These are phyloP conservation scores for Zaprionus davidi DNA, from an alignment of 1,140 invertebrate genomes.

Conservation along the genomic window DNA sequence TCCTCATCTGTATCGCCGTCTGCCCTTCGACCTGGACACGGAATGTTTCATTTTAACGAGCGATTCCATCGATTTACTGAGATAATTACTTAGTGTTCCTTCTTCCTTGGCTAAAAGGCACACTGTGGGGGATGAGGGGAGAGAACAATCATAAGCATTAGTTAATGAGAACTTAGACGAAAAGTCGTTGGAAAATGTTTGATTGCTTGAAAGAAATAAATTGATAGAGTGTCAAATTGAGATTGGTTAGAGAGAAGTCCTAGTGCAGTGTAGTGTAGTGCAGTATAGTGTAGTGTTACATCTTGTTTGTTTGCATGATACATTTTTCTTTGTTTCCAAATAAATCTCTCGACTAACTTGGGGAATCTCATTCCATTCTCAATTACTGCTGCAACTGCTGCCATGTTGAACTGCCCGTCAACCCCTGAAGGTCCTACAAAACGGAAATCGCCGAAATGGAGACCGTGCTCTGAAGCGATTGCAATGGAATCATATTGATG, in stretches of 20 bases:
- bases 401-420: not conserved
- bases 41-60: constrained; percentile 26
- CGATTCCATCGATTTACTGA: constrained; percentile 43
- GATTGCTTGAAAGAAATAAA: not conserved
- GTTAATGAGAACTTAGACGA: not conserved
- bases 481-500: constrained; percentile 20
- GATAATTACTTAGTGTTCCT: constrained; percentile 6
- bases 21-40: constrained; percentile 2
- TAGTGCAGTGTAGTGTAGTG: not conserved
- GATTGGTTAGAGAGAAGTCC: not conserved
- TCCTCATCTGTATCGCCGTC: not conserved
- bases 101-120: not conserved
- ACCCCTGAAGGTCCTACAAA: constrained; percentile 85
- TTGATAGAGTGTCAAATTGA: not conserved
- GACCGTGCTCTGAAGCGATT: constrained; percentile 91
- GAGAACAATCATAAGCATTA: constrained; percentile 3
- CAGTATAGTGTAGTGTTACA: not conserved
- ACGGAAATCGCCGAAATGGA: constrained; percentile 94
- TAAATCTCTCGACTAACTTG: constrained; percentile 32
- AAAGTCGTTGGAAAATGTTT: not conserved
- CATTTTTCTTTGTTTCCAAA: not conserved
- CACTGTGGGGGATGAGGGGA: not conserved
- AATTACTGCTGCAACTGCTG: constrained; percentile 24
- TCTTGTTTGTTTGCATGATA: constrained; percentile 14
- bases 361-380: constrained; percentile 13